These are phyloP conservation scores for Echinops telfairi DNA, from an alignment of 2,113 vertebrate species.

Conservation along the genomic window DNA sequence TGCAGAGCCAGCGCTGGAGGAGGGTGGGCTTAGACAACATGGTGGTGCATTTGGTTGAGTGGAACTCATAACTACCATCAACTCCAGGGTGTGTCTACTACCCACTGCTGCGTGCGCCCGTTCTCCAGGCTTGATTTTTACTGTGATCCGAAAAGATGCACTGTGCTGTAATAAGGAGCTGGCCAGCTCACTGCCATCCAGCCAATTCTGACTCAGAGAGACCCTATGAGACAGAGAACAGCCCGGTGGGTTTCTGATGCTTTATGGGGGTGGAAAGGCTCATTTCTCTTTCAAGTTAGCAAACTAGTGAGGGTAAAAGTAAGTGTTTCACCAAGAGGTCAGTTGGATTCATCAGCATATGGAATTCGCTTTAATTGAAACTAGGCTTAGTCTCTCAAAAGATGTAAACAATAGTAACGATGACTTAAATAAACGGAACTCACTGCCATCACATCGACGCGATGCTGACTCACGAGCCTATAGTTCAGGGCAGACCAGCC, in stretches of 20 bases:
- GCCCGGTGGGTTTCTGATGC: too few relatives aligned
- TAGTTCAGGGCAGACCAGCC: too few relatives aligned
- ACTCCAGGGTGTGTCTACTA: background rate
- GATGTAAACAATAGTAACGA: too few relatives aligned
- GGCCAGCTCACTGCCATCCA: background rate
- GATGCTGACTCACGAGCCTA: too few relatives aligned
- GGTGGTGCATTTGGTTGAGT: background rate
- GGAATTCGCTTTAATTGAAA: conserved; percentile 51
- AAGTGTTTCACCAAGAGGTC: background rate
- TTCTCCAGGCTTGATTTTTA: conserved; percentile 13
- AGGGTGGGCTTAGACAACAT: background rate
- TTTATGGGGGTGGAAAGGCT: too few relatives aligned
- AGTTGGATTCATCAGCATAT: background rate
- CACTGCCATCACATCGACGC: too few relatives aligned
- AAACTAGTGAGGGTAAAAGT: background rate
- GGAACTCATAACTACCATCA: background rate
- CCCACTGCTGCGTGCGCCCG: background rate
- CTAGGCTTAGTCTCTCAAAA: too few relatives aligned
- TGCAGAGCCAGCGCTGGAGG: background rate
- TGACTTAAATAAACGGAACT: too few relatives aligned
- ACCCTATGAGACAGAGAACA: too few relatives aligned
- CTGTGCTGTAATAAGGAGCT: background rate
- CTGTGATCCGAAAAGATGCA: background rate
- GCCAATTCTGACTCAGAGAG: too few relatives aligned
- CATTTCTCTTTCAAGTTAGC: too few relatives aligned